Conservation (phyloP, 2,113 vertebrate genomes). For the Seriola rivoliana region DNA sequence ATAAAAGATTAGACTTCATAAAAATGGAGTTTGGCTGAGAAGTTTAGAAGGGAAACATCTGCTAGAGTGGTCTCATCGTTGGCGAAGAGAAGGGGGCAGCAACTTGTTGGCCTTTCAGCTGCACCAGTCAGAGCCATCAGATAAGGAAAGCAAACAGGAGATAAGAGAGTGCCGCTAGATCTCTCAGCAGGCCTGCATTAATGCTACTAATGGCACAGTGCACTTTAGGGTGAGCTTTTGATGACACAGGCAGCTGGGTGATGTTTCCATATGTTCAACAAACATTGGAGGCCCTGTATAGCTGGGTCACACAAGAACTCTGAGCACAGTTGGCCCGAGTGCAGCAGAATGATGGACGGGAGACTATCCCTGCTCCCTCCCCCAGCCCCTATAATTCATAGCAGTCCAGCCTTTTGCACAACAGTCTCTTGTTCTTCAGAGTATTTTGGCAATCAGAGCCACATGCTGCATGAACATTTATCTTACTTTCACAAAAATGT, state of each 20-base stretch:
- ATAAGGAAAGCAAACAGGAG: slow-evolving; percentile 78
- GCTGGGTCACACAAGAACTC: slow-evolving; percentile 28
- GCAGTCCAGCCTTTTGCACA: slow-evolving; percentile 66
- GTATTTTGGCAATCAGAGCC: slow-evolving; percentile 80
- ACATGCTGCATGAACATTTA: slow-evolving; percentile 77
- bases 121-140: slow-evolving; percentile 61
- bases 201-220: slow-evolving; percentile 71
- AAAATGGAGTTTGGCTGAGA: background rate
- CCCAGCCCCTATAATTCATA: slow-evolving; percentile 54
- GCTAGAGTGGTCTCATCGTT: slow-evolving; percentile 12
- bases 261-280: slow-evolving; percentile 80
- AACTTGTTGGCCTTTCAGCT: slow-evolving; percentile 22
- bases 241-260: slow-evolving; percentile 63
- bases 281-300: slow-evolving; percentile 62
- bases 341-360: slow-evolving; percentile 63
- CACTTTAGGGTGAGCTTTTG: slow-evolving; percentile 67
- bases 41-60: slow-evolving; percentile 39
- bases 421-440: slow-evolving; percentile 79
- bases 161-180: slow-evolving; percentile 70
- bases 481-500: slow-evolving; percentile 77
- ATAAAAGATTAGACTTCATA: background rate
- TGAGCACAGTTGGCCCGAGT: slow-evolving; percentile 15
- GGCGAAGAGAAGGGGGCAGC: background rate
- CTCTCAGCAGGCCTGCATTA: slow-evolving; percentile 73
- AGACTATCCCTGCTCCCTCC: slow-evolving; percentile 42